Conservation (phyloP, 2,888 invertebrate species). For the Choreutis nemorana region DNA sequence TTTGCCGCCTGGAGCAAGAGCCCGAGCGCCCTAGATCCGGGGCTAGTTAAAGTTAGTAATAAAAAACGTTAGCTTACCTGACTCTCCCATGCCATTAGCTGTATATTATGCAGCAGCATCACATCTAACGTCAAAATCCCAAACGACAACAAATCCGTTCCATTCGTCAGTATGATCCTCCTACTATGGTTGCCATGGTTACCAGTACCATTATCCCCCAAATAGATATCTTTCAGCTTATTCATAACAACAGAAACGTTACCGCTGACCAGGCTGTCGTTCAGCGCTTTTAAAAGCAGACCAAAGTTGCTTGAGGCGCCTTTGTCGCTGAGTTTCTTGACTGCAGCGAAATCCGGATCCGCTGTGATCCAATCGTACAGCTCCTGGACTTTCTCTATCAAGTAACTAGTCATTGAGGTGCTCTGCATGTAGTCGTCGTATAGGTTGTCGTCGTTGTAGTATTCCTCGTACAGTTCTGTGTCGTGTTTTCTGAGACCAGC, state of each 20-base stretch:
- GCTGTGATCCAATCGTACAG: constrained; percentile 57
- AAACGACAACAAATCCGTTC: constrained; percentile 59
- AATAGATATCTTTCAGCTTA: constrained; percentile 60
- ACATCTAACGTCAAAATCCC: constrained; percentile 66
- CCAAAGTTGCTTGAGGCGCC: constrained; percentile 25
- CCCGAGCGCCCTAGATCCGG: no score
- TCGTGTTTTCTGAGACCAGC: constrained; percentile 24
- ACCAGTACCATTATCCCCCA: constrained; percentile 39
- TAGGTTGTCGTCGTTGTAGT: constrained; percentile 44
- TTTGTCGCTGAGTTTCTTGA: constrained; percentile 18
- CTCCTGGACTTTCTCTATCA: constrained; percentile 60
- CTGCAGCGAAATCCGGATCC: constrained; percentile 37
- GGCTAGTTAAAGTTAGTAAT: no score
- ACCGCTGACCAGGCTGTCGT: constrained; percentile 56
- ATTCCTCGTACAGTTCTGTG: constrained; percentile 40
- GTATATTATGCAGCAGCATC: constrained; percentile 64
- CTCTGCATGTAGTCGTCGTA: constrained; percentile 58
- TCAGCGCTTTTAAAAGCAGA: constrained; percentile 50
- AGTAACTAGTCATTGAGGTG: constrained; percentile 50
- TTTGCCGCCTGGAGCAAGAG: no score
- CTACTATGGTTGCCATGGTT: constrained; percentile 20
- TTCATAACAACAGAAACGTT: constrained; percentile 55
- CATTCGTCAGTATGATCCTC: constrained; percentile 43
- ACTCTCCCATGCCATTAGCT: constrained; percentile 64
- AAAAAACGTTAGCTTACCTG: no score